A percentile compares a stretch with the other conserved stretches of the same genome.
phyloP scores from a whole-genome alignment of 2,113 vertebrate genomes.

The Bungarus multicinctus region DNA sequence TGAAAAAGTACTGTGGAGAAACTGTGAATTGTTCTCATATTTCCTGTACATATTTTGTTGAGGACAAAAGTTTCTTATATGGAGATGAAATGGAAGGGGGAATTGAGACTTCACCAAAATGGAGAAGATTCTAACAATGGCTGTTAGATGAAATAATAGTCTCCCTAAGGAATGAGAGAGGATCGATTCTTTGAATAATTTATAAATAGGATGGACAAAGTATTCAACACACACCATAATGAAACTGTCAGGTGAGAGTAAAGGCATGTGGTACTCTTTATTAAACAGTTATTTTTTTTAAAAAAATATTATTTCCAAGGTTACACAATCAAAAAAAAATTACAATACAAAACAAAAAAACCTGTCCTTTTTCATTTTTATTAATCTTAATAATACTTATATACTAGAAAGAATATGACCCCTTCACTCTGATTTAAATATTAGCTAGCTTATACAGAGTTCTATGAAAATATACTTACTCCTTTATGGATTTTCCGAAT shows the following conservation, averaged over 20 bases:
- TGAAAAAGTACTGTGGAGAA: constrained; percentile 11
- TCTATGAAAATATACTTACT: not conserved
- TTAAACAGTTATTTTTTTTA: constrained; percentile 43
- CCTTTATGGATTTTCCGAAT: not conserved
- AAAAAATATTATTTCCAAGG: not conserved
- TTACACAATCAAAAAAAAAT: not conserved
- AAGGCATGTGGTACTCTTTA: constrained; percentile 48
- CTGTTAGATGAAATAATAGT: constrained; percentile 49
- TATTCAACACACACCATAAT: constrained; percentile 50
- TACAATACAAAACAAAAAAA: not conserved
- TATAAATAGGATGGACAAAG: constrained; percentile 52
- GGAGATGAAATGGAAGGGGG: constrained; percentile 33
- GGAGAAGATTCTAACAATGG: constrained; percentile 40
- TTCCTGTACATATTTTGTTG: constrained; percentile 30
- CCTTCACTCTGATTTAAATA: constrained; percentile 23
- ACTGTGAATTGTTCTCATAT: not conserved
- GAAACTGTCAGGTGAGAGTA: constrained; percentile 42
- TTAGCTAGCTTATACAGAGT: constrained; percentile 5
- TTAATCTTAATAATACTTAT: constrained; percentile 8
- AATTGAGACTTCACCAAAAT: constrained; percentile 25
- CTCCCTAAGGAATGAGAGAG: constrained; percentile 53
- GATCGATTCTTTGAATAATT: constrained; percentile 60
- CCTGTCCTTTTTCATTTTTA: constrained; percentile 26
- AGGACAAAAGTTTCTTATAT: constrained; percentile 19
- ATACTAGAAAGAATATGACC: constrained; percentile 31